Evolutionary conservation across 2,888 invertebrate genomes (phyloP), one percentile per base, ranked within the genome.

Genomic region (Malthinus flaveolus): DNA sequence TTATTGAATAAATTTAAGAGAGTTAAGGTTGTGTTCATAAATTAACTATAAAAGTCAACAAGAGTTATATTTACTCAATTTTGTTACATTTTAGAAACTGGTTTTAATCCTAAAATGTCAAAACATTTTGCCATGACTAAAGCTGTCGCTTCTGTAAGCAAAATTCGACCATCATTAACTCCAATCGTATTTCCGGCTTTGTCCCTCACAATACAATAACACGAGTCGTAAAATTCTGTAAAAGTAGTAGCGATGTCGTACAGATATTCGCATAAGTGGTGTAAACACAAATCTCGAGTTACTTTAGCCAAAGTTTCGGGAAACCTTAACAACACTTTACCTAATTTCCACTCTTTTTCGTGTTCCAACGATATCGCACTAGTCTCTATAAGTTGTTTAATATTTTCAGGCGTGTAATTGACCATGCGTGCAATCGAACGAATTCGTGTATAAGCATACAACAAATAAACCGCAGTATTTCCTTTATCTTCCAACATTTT

Each of bases 401-500:
- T 78, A 63, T 88, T 82, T 11, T 86, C 84, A 7, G 80, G 72
- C 0, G 85, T 82, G 15, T 92, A 76, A 64, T 90, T 87, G 1
- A 92, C 90, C 63, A 85, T 91, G 45, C 94, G 83, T 1, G 91
- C 90, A 68, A 95, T 95, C 0, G 93, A 97, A 72, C 91, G 86
- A 65, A 99, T 99, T 36, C 99, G 84, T 7, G 97, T 97, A 67
- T 93, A 87, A 0, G 96, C 95, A 78, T 99, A 99, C 6, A 99
- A 80, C 49, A 99, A 81, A 75, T 99, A 99, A 0, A 97, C 97
- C 0, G 99, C 99, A 0, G 99, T 99, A 76, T 99, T 99, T 7
- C 99, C 99, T 75, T 93, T 91, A 76, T 99, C 98, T 73, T 99
- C 97, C 63, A 99, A 82, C 99, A 99, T 99, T 79, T 95, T 95